Conservation (phyloP, 2,113 vertebrate genomes). For the Nymphicus hollandicus region DNA sequence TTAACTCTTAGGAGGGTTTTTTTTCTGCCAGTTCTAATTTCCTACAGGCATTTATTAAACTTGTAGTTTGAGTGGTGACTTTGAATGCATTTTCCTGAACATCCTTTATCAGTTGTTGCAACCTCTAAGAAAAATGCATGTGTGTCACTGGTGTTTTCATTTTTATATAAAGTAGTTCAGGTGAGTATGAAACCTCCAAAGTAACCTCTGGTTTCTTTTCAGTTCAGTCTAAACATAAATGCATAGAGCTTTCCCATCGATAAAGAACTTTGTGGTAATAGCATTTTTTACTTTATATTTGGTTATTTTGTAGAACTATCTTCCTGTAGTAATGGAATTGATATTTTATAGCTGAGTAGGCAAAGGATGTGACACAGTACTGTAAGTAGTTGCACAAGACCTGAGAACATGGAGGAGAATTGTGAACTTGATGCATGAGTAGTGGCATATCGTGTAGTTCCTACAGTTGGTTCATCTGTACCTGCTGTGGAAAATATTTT, state of each 20-base stretch:
- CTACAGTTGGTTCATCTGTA: background rate
- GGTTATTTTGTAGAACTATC: background rate
- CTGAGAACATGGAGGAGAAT: background rate
- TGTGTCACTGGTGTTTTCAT: constrained; percentile 95
- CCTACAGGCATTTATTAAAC: background rate
- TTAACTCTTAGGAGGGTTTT: background rate
- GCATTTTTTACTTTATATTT: background rate
- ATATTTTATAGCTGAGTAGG: constrained; percentile 17
- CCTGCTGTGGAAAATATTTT: background rate
- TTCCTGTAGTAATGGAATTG: background rate
- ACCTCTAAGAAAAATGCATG: constrained; percentile 98
- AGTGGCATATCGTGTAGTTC: accelerated
- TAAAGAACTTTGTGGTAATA: background rate
- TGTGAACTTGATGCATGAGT: background rate
- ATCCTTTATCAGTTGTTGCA: constrained; percentile 84
- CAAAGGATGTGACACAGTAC: background rate
- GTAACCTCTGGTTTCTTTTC: background rate
- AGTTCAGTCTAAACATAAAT: background rate
- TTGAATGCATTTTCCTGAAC: constrained; percentile 68
- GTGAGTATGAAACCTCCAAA: constrained; percentile 61
- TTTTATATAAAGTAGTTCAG: constrained; percentile 98
- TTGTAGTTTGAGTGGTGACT: background rate
- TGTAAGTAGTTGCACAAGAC: background rate
- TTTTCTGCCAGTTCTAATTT: background rate
- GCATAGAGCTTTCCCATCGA: accelerated